These are phyloP conservation scores for Phyllotreta striolata DNA, from an alignment of 2,888 invertebrate genomes.

Conservation along the genomic window DNA sequence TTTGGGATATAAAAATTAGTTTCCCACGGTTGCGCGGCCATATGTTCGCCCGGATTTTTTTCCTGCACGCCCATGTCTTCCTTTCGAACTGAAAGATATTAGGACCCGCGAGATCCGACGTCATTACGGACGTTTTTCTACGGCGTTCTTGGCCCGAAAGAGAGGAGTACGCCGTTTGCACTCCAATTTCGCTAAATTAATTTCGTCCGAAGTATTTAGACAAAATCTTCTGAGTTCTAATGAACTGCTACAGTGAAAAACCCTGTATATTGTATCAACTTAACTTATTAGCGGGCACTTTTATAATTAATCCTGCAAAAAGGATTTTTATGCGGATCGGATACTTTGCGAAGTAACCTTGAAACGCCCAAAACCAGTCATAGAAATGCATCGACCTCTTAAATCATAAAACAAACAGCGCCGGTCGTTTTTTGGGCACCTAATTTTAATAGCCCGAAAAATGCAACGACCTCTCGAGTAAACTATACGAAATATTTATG, in stretches of 20 bases:
- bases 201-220: no score
- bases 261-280: no score
- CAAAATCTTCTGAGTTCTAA: no score
- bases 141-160: constrained; percentile 49
- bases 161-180: constrained; percentile 3
- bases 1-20: no score
- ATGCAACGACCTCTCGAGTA: constrained; percentile 38
- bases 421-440: constrained; percentile 25
- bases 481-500: constrained; percentile 26
- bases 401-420: constrained; percentile 27
- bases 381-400: constrained; percentile 22
- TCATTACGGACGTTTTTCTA: constrained; percentile 48
- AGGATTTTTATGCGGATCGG: no score
- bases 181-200: neutral
- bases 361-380: constrained; percentile 16
- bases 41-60: constrained; percentile 3
- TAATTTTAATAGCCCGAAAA: constrained; percentile 37
- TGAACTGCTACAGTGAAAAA: no score
- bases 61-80: constrained; percentile 32
- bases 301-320: no score
- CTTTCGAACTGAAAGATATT: constrained; percentile 38
- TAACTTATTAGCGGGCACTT: no score
- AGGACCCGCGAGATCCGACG: constrained; percentile 42
- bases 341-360: constrained; percentile 1
- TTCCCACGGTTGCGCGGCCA: constrained; percentile 17